Conservation (phyloP, 53 echinoderm and acorn worm genomes). For the Luidia sarsii region DNA sequence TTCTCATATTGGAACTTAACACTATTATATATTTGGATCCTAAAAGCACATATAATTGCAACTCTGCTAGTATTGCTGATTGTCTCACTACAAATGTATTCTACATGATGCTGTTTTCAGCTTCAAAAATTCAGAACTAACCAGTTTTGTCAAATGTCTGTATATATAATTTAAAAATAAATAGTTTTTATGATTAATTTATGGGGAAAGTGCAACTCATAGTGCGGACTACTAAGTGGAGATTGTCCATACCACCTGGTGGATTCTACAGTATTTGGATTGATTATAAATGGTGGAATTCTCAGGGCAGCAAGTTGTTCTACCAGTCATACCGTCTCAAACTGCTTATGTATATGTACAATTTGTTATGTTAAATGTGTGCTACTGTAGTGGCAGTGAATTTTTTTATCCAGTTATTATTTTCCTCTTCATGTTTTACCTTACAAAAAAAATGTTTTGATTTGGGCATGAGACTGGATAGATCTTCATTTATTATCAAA, state of each 20-base stretch:
- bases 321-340: conserved; percentile 5
- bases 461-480: too few species aligned
- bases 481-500: too few species aligned
- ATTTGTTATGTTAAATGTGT: conserved; percentile 22
- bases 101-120: conserved; percentile 5
- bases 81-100: conserved; percentile 24
- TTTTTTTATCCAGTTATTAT: too few species aligned
- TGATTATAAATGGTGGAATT: conserved; percentile 8
- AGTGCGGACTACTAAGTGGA: conserved; percentile 18
- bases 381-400: conserved; percentile 23
- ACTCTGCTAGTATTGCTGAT: not conserved
- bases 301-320: conserved; percentile 44
- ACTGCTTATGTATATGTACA: conserved; percentile 29
- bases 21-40: not conserved
- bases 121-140: conserved; percentile 1
- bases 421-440: too few species aligned
- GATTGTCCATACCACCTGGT: conserved; percentile 25
- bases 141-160: conserved; percentile 15
- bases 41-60: conserved; percentile 28
- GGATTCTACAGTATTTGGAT: conserved; percentile 44
- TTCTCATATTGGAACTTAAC: not conserved
- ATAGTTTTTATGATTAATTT: conserved; percentile 50
- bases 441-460: too few species aligned
- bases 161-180: conserved; percentile 46
- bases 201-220: conserved; percentile 49